Percentiles rank a stretch among this genome's conserved stretches.
Evolutionary conservation across 1,140 invertebrate species (phyloP).

Genomic region (Aporrectodea caliginosa): DNA sequence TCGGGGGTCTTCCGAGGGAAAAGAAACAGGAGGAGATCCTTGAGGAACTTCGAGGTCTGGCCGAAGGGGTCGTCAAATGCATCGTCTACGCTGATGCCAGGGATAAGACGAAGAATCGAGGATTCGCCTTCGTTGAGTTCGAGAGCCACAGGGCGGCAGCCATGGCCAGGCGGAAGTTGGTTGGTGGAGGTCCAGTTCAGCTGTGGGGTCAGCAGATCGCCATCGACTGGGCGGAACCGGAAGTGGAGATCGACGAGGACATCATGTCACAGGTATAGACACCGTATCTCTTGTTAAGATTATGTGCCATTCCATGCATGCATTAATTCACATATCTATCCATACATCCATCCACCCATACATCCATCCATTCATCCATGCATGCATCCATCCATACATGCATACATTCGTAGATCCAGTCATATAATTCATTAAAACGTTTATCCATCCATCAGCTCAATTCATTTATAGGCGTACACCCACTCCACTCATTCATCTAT

Average conservation of each 20-base stretch:
- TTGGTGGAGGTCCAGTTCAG: constrained; percentile 45
- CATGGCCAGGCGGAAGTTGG: constrained; percentile 84
- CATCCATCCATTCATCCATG: too few species aligned
- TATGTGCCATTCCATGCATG: too few species aligned
- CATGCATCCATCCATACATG: too few species aligned
- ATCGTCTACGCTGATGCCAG: constrained; percentile 99
- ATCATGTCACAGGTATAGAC: constrained; percentile 65
- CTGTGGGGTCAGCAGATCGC: constrained; percentile 98
- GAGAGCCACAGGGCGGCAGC: constrained; percentile 98
- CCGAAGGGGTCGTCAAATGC: constrained; percentile 94
- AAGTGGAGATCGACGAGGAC: constrained; percentile 94
- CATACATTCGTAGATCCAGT: too few species aligned
- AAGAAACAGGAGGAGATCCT: constrained; percentile 98
- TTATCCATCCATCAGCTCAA: too few species aligned
- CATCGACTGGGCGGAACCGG: constrained; percentile 99
- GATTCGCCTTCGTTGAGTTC: constrained; percentile 99
- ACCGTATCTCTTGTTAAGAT: too few species aligned
- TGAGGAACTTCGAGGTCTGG: constrained; percentile 77
- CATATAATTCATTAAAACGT: too few species aligned
- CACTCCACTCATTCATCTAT: too few species aligned
- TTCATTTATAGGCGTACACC: too few species aligned
- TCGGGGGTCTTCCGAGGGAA: constrained; percentile 99
- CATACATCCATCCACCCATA: too few species aligned
- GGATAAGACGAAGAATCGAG: constrained; percentile 85
- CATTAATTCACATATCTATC: too few species aligned